A percentile compares a stretch with the other conserved stretches of the same genome.
These are phyloP conservation scores for Plotosus lineatus DNA, from an alignment of 2,113 vertebrate genomes.

Conservation along the genomic window DNA sequence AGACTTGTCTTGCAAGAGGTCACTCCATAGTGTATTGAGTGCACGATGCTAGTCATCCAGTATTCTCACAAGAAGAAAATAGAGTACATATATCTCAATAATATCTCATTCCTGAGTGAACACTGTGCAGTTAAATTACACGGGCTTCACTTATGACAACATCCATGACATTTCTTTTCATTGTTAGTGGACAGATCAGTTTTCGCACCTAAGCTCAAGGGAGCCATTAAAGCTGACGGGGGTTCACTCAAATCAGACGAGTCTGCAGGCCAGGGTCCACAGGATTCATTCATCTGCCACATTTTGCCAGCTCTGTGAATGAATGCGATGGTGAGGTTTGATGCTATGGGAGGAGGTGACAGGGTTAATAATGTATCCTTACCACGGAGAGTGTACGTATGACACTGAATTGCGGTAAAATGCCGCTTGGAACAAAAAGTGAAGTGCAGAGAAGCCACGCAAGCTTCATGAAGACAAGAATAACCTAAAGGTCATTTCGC, in stretches of 20 bases:
- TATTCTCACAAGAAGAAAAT: slow-evolving; percentile 6
- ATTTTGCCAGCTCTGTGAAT: not conserved
- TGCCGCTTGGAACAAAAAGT: not conserved
- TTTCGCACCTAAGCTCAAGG: slow-evolving; percentile 42
- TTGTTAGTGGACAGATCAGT: slow-evolving; percentile 29
- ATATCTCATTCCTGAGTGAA: slow-evolving; percentile 7
- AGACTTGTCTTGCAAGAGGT: slow-evolving; percentile 1
- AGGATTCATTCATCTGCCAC: slow-evolving; percentile 28
- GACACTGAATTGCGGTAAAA: slow-evolving; percentile 4
- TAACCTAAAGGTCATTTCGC: slow-evolving; percentile 30
- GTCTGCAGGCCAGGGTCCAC: not conserved
- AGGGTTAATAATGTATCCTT: not conserved
- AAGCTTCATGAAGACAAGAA: not conserved
- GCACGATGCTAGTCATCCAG: slow-evolving; percentile 5
- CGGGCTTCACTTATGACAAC: slow-evolving; percentile 4
- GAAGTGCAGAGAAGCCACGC: not conserved
- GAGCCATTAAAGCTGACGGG: slow-evolving; percentile 34
- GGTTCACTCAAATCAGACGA: slow-evolving; percentile 16
- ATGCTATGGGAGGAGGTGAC: not conserved
- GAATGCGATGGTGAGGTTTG: not conserved
- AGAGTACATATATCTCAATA: slow-evolving; percentile 32
- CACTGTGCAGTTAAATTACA: slow-evolving; percentile 20
- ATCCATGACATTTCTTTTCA: slow-evolving; percentile 39
- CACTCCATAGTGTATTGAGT: slow-evolving; percentile 7
- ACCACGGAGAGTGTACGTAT: not conserved